A percentile compares a stretch with the other conserved stretches of the same genome.
Evolutionary conservation across 2,113 vertebrate genomes (phyloP).

Genomic region (Tachycineta bicolor): DNA sequence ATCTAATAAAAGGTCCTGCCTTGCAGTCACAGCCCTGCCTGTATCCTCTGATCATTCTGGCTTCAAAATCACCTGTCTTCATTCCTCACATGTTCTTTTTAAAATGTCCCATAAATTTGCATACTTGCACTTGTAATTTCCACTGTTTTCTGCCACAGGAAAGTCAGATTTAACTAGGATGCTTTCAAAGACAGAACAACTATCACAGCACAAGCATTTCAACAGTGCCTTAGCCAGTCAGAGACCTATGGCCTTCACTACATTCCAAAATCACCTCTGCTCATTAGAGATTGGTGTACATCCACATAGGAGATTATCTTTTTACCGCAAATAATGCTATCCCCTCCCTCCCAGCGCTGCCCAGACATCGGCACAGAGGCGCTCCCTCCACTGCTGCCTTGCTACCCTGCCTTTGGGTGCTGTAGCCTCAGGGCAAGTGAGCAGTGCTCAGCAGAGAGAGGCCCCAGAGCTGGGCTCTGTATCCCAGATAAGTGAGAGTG

Average conservation of each 20-base stretch:
- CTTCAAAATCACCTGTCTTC: not conserved
- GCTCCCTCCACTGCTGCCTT: rapidly evolving
- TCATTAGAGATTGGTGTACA: not conserved
- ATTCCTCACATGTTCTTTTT: not conserved
- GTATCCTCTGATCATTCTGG: not conserved
- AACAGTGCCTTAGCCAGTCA: not conserved
- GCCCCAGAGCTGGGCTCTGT: not conserved
- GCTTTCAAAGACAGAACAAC: not conserved
- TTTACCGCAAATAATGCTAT: not conserved
- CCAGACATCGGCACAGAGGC: not conserved
- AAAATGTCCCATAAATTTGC: not conserved
- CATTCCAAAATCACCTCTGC: not conserved
- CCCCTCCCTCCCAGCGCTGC: rapidly evolving
- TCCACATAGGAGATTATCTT: not conserved
- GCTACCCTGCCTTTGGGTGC: not conserved
- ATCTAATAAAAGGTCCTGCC: not conserved
- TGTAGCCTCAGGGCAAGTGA: not conserved
- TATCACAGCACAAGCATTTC: not conserved
- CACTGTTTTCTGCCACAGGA: not conserved
- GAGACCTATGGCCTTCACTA: not conserved
- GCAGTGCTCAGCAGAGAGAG: not conserved
- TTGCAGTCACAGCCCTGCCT: not conserved
- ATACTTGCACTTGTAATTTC: not conserved
- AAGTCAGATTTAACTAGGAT: not conserved
- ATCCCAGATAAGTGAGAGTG: not conserved